These are phyloP conservation scores for Amphiprion percula DNA, from an alignment of 2,113 vertebrate genomes.

Conservation along the genomic window DNA sequence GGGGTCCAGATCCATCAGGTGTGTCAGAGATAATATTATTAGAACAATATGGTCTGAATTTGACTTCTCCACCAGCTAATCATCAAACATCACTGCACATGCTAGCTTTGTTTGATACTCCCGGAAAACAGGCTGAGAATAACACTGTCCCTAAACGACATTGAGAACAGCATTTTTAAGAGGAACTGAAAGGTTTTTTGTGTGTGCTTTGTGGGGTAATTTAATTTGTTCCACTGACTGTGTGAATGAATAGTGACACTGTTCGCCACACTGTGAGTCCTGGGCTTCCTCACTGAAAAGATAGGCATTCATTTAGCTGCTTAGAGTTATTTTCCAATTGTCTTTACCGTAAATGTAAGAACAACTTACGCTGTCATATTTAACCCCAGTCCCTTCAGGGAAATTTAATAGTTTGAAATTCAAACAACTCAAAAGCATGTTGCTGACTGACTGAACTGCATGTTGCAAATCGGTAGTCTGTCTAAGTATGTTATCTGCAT, in stretches of 20 bases:
- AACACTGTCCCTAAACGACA: constrained; percentile 31
- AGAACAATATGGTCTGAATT: background rate
- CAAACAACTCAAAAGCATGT: background rate
- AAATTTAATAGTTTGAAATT: background rate
- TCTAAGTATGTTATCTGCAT: background rate
- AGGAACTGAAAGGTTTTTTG: constrained; percentile 65
- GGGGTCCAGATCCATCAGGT: constrained; percentile 99
- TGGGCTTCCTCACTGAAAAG: constrained; percentile 60
- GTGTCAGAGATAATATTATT: constrained; percentile 29
- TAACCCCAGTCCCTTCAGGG: background rate
- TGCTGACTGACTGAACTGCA: background rate
- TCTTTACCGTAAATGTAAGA: constrained; percentile 35
- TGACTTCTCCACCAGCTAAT: background rate
- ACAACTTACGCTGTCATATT: constrained; percentile 22
- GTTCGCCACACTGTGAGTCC: constrained; percentile 49
- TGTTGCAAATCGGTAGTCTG: too few species aligned
- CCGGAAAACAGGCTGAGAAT: constrained; percentile 32
- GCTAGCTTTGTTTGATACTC: constrained; percentile 24
- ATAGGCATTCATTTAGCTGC: constrained; percentile 62
- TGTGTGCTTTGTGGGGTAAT: constrained; percentile 55
- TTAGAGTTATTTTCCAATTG: constrained; percentile 30
- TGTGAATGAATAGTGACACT: constrained; percentile 71
- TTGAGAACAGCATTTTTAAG: constrained; percentile 36
- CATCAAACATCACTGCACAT: background rate
- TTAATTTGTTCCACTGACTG: constrained; percentile 71